Conservation (phyloP, 2,797 vertebrate genomes). For the Anguilla anguilla region DNA sequence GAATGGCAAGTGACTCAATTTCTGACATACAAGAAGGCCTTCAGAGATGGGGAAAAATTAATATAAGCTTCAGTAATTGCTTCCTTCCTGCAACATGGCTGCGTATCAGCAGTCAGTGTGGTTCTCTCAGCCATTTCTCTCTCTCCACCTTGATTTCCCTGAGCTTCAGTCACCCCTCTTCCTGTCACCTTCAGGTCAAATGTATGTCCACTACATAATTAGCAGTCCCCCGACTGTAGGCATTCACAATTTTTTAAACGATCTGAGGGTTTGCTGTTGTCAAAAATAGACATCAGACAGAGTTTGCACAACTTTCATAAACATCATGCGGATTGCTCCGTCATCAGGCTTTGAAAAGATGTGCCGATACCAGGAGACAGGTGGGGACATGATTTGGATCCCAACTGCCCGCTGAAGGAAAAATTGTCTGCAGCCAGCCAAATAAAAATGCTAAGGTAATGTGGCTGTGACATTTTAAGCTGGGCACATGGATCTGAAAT, state of each 20-base stretch:
- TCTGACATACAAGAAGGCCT: constrained; percentile 10
- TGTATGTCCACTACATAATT: background rate
- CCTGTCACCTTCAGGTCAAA: background rate
- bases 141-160: constrained; percentile 20
- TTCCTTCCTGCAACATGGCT: constrained; percentile 13
- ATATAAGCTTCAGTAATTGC: background rate
- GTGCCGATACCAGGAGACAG: background rate
- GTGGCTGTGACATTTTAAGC: constrained; percentile 13
- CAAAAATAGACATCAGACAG: background rate
- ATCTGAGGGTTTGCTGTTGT: background rate
- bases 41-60: constrained; percentile 15
- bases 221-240: background rate
- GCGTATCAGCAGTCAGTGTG: background rate
- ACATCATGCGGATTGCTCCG: background rate
- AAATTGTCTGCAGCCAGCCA: background rate
- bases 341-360: background rate
- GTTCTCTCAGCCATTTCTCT: background rate
- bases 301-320: background rate
- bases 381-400: background rate
- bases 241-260: background rate
- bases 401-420: background rate
- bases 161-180: background rate
- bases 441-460: background rate
- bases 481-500: background rate
- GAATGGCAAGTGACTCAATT: background rate